phyloP scores from a whole-genome alignment of 2,888 invertebrate species.

The Pseudococcus longispinus region DNA sequence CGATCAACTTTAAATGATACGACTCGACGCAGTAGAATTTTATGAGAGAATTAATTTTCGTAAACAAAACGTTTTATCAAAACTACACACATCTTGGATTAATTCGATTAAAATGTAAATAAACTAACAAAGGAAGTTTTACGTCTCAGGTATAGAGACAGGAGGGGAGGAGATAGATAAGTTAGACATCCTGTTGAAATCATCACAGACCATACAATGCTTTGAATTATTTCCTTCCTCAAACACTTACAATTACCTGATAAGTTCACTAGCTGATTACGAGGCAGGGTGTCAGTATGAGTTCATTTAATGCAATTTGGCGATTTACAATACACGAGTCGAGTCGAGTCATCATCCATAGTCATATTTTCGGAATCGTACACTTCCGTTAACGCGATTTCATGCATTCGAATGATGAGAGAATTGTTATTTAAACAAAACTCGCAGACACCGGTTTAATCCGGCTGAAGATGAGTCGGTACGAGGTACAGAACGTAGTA shows the following conservation, averaged over 20 bases:
- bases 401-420: background rate
- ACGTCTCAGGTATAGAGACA: background rate
- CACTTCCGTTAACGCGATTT: constrained; percentile 27
- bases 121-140: background rate
- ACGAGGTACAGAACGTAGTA: background rate
- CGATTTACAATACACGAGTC: background rate
- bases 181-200: constrained; percentile 14
- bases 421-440: constrained; percentile 18
- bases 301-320: constrained; percentile 20
- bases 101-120: background rate
- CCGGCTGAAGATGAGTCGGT: background rate
- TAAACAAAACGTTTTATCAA: background rate
- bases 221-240: background rate
- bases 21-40: background rate
- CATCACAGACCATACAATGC: background rate
- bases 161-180: background rate
- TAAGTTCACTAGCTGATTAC: background rate
- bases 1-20: background rate
- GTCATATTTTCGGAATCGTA: constrained; percentile 26
- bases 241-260: background rate
- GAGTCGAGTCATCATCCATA: background rate
- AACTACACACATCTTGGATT: background rate
- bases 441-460: constrained; percentile 27
- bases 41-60: background rate
- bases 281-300: background rate